These are phyloP conservation scores for Chaenogobius annularis DNA, from an alignment of 2,113 vertebrate species.

Conservation along the genomic window DNA sequence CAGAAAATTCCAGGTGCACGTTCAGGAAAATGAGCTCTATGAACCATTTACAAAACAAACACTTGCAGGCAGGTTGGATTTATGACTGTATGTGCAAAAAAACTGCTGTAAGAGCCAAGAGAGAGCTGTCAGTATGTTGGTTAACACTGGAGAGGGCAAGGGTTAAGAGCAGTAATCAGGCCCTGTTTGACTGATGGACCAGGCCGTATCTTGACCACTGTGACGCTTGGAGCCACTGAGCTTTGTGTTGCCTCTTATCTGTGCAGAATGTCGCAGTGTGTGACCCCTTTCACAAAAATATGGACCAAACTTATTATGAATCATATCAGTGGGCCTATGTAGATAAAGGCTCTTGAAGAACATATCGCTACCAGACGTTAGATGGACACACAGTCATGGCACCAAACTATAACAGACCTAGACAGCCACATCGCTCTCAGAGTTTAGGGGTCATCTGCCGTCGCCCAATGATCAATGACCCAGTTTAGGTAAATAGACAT, in stretches of 20 bases:
- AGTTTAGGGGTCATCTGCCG: constrained; percentile 62
- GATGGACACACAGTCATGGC: constrained; percentile 37
- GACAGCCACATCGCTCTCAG: constrained; percentile 55
- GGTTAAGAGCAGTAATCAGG: constrained; percentile 73
- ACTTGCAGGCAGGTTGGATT: constrained; percentile 30
- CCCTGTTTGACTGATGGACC: constrained; percentile 56
- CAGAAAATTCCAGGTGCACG: constrained; percentile 47
- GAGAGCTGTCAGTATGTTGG: constrained; percentile 45
- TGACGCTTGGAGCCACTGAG: constrained; percentile 17
- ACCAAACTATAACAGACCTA: constrained; percentile 16
- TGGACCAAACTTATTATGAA: constrained; percentile 44
- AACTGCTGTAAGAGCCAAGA: constrained; percentile 33
- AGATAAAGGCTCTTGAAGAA: constrained; percentile 57
- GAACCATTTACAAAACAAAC: constrained; percentile 68
- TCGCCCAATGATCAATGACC: constrained; percentile 68
- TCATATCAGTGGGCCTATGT: constrained; percentile 31
- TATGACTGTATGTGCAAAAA: constrained; percentile 53
- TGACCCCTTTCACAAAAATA: constrained; percentile 27
- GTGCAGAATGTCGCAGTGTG: constrained; percentile 13
- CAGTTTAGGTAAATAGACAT: constrained; percentile 45
- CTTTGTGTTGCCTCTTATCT: constrained; percentile 18
- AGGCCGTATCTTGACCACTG: constrained; percentile 50
- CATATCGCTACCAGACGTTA: constrained; percentile 41
- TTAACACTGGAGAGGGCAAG: constrained; percentile 55
- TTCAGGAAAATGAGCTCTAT: constrained; percentile 53